Base-by-base conservation (phyloP, 2,113 vertebrate genomes). In the Donacobius atricapilla region DNA sequence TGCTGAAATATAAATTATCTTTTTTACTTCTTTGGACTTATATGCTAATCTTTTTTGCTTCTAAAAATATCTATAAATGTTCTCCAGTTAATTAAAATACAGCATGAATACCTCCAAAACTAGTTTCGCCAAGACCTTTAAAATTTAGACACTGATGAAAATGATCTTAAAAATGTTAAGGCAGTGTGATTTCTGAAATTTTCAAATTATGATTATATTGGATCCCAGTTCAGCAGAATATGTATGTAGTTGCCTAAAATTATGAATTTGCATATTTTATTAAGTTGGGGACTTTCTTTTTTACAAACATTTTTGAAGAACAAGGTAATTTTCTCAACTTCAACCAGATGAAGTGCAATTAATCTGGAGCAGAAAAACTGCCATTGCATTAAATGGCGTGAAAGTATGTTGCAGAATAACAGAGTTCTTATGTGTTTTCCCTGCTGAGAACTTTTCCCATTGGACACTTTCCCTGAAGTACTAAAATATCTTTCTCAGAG, bases 401-500 rank as follows among this genome's bases (percentile, higher is more conserved):
- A 65, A 94, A 50, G 2, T 42, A 37, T 61, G 6, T 75, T 65
- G 44, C 24, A 53, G 39, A 79, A 19, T 30, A 31, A 53, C 12
- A 65, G 39, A 64, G 64, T 53, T 84, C 37, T 93, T 78, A 39
- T 1, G 3, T 2, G 2, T 65, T 89, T 94, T 93, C 37, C 81
- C 23, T 66, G n/a, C 51, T 89, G 75, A 84, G 71, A 91, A 68
- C 27, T 77, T 96, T 77, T 83, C 31, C 50, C 24, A 33, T 11
- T 75, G 25, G 72, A 44, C 18, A 35, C 30, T 33, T 57, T 90
- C 44, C 56, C 64, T 60, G n/a, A 68, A 87, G 40, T 87, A 87
- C 25, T 72, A 37, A 92, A 96, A 70, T 83, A 50, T 56, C 35
- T 87, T 95, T 79, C 53, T 90, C 60, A 50, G 87, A 97, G 48